Conservation (phyloP, 2,797 vertebrate species). For the Alosa sapidissima region DNA sequence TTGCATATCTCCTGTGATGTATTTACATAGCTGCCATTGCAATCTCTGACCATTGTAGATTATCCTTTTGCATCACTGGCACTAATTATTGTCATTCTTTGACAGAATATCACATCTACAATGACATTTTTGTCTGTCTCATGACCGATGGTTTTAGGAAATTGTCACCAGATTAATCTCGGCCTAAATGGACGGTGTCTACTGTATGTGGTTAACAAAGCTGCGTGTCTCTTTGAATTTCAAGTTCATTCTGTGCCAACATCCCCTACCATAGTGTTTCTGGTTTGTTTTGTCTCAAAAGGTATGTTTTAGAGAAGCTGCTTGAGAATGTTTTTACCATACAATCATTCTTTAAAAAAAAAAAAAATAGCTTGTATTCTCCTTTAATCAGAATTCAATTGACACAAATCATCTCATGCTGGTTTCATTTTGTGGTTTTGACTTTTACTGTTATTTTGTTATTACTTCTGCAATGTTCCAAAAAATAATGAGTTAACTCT, state of each 20-base stretch:
- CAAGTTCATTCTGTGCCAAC: not conserved
- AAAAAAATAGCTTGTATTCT: conserved; percentile 44
- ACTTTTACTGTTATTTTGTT: conserved; percentile 46
- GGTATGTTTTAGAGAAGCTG: conserved; percentile 50
- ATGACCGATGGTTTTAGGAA: not conserved
- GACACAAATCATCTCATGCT: conserved; percentile 59
- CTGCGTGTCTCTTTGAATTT: not conserved
- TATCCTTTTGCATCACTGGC: not conserved
- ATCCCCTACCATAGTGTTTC: not conserved
- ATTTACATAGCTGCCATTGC: too few relatives aligned
- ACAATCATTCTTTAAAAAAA: conserved; percentile 44
- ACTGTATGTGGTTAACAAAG: not conserved
- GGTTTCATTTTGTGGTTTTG: conserved; percentile 52
- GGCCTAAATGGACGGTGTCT: not conserved
- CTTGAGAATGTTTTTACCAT: conserved; percentile 56
- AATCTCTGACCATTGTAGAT: not conserved
- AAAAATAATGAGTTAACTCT: conserved; percentile 52
- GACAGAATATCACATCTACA: not conserved
- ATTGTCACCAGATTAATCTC: not conserved
- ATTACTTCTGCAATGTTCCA: conserved; percentile 52
- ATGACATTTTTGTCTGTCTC: not conserved
- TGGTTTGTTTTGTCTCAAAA: conserved; percentile 34
- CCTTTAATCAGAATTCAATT: conserved; percentile 43
- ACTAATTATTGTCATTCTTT: not conserved
- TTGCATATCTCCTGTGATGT: too few relatives aligned